Conservation (phyloP, 2,113 vertebrate genomes). For the Thryonomys swinderianus region DNA sequence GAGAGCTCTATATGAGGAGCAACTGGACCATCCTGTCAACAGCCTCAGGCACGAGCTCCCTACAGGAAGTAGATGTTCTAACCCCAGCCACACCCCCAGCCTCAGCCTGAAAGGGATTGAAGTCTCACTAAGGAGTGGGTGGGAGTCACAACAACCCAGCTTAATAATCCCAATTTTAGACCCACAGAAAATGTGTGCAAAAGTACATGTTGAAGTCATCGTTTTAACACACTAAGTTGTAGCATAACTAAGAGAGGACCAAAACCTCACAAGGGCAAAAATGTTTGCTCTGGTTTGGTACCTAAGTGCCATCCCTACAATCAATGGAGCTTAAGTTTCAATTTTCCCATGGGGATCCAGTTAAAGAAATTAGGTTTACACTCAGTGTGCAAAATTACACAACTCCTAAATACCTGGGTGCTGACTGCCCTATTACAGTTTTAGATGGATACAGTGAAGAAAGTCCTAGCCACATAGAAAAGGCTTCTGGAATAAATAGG, state of each 20-base stretch:
- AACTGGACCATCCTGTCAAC: background rate
- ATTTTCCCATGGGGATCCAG: background rate
- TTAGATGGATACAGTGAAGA: background rate
- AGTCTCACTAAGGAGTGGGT: background rate
- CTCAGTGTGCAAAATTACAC: background rate
- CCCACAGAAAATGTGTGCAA: background rate
- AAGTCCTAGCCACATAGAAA: background rate
- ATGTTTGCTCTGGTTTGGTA: no score
- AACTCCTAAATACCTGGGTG: background rate
- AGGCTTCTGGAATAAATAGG: accelerated
- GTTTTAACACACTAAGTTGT: background rate
- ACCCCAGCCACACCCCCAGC: background rate
- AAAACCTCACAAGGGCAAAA: background rate
- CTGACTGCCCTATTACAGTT: background rate
- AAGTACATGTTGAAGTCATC: background rate
- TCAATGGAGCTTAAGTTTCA: background rate
- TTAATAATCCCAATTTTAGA: background rate
- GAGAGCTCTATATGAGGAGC: background rate
- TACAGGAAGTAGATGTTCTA: background rate
- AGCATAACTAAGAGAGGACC: background rate
- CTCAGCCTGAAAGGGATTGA: background rate
- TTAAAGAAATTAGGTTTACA: background rate
- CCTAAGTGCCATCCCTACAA: background rate
- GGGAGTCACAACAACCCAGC: background rate
- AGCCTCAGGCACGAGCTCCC: accelerated